Percentiles rank a stretch among this genome's conserved stretches.
phyloP scores from a whole-genome alignment of 2,113 vertebrate genomes.

The Nothobranchius furzeri region DNA sequence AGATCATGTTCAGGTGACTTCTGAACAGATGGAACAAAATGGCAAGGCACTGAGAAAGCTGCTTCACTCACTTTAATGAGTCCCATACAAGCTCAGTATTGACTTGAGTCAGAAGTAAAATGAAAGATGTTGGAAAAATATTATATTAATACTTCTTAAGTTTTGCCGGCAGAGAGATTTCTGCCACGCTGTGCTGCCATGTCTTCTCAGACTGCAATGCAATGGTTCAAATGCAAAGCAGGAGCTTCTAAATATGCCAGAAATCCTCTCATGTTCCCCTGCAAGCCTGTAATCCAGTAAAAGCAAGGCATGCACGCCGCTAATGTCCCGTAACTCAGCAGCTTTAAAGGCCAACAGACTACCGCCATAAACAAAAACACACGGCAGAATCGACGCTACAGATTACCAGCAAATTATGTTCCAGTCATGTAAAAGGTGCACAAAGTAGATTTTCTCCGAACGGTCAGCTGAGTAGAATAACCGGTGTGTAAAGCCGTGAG shows the following conservation, averaged over 20 bases:
- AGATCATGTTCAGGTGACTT: constrained; percentile 72
- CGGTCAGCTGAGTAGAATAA: background rate
- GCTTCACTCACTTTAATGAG: constrained; percentile 50
- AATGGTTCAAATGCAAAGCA: constrained; percentile 51
- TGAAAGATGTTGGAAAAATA: constrained; percentile 56
- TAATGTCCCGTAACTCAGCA: background rate
- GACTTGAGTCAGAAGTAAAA: constrained; percentile 45
- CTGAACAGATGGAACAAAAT: constrained; percentile 65
- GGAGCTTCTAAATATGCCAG: constrained; percentile 34
- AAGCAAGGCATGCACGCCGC: constrained; percentile 3
- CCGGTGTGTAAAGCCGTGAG: background rate
- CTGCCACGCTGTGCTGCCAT: constrained; percentile 45
- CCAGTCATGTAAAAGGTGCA: constrained; percentile 11
- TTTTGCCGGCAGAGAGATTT: constrained; percentile 42
- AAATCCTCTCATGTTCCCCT: constrained; percentile 30
- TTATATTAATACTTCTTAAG: constrained; percentile 51
- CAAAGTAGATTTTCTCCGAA: background rate
- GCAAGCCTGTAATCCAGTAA: constrained; percentile 23
- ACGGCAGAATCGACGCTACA: background rate
- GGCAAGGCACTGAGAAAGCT: constrained; percentile 44
- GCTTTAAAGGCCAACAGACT: background rate
- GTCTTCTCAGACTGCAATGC: constrained; percentile 25
- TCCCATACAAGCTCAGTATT: constrained; percentile 55
- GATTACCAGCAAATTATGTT: constrained; percentile 8
- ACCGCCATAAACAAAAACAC: constrained; percentile 13